phyloP scores from a whole-genome alignment of 2,797 vertebrate species.

The Eidolon dupreanum region DNA sequence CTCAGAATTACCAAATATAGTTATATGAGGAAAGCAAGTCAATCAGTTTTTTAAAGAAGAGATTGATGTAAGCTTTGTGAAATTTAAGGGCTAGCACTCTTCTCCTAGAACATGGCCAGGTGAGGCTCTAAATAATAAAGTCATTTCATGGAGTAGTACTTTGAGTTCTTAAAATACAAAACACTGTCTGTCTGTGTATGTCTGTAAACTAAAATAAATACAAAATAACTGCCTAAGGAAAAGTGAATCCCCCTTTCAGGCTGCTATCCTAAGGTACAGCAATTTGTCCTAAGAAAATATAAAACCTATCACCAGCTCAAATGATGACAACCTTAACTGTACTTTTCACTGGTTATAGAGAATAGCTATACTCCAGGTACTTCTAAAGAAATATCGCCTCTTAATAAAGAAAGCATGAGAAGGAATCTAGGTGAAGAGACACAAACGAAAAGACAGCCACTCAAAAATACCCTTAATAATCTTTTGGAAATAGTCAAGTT shows the following conservation, averaged over 20 bases:
- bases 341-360: background rate
- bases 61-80: background rate
- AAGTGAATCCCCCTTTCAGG: background rate
- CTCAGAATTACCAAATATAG: background rate
- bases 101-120: background rate
- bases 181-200: background rate
- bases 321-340: background rate
- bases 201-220: background rate
- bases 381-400: background rate
- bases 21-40: background rate
- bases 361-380: background rate
- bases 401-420: background rate
- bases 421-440: background rate
- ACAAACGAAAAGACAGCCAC: background rate
- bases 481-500: background rate
- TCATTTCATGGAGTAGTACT: background rate
- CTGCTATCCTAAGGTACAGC: background rate
- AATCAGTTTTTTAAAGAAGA: background rate
- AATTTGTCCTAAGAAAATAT: background rate
- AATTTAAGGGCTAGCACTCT: background rate
- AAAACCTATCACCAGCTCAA: slow-evolving; percentile 9
- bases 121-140: background rate
- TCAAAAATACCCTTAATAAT: background rate
- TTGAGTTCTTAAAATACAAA: background rate
- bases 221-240: slow-evolving; percentile 32